A percentile compares a stretch with the other conserved stretches of the same genome.
Conservation (phyloP, 37 sponge, comb jelly and placozoan species). For the Oopsacas minuta region DNA sequence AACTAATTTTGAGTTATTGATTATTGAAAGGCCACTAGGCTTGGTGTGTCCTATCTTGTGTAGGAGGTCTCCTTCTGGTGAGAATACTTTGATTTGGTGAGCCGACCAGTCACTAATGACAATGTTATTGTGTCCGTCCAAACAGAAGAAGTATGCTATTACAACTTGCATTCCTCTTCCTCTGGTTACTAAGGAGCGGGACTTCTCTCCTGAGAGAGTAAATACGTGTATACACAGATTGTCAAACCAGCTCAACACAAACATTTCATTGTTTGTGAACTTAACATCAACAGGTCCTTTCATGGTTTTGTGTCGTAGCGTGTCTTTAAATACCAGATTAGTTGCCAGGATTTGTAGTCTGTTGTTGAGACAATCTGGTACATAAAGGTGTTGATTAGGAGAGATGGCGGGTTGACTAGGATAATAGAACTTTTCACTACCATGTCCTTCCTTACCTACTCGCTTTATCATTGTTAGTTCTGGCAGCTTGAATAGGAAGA, state of each 20-base stretch:
- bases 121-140: neutral
- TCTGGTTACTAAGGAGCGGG: conserved; percentile 2
- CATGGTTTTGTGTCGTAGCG: neutral
- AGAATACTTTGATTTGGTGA: neutral
- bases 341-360: neutral
- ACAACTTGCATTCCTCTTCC: neutral
- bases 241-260: neutral
- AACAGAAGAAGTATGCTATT: neutral
- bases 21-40: neutral
- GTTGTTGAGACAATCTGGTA: neutral
- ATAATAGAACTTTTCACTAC: neutral
- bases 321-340: neutral
- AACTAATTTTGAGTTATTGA: neutral
- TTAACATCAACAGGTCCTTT: neutral
- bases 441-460: conserved; percentile 3
- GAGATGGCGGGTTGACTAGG: conserved; percentile 1
- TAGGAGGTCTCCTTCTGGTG: neutral
- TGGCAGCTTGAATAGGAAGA: neutral
- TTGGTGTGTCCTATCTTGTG: neutral
- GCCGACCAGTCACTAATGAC: neutral
- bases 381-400: neutral
- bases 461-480: conserved; percentile 7
- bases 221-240: conserved; percentile 5
- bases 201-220: conserved; percentile 1
- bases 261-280: neutral